Percentiles rank a stretch among this genome's conserved stretches.
Evolutionary conservation across 2,888 invertebrate species (phyloP).

Genomic region (Pollenia angustigena): DNA sequence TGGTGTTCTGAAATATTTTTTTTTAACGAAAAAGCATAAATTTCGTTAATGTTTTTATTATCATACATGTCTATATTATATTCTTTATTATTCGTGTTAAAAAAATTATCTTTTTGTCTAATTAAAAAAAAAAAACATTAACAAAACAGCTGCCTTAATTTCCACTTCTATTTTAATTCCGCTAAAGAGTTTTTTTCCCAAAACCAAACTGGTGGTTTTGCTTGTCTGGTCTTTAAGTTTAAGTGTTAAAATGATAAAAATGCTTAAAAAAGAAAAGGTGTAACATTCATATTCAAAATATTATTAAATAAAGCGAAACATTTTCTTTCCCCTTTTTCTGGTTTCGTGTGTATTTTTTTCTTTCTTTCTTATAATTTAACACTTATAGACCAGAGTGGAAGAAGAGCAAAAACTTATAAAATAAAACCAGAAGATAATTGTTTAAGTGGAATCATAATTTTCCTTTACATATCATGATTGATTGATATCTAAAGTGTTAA

Average conservation of each 20-base stretch:
- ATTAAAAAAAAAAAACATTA: slow-evolving; percentile 27
- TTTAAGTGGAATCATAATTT: slow-evolving; percentile 67
- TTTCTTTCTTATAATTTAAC: slow-evolving; percentile 4
- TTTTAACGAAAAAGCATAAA: neutral
- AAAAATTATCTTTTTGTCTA: neutral
- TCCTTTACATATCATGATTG: slow-evolving; percentile 59
- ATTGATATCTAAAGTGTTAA: slow-evolving; percentile 68
- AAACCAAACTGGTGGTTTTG: slow-evolving; percentile 22
- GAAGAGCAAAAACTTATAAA: neutral
- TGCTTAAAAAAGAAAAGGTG: slow-evolving; percentile 62
- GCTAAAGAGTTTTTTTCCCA: neutral
- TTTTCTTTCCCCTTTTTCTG: slow-evolving; percentile 25
- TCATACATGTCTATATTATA: neutral
- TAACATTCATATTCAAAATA: slow-evolving; percentile 67
- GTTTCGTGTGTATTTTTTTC: neutral
- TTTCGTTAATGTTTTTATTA: neutral
- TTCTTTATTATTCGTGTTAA: neutral
- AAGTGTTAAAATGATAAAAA: slow-evolving; percentile 56
- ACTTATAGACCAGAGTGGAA: slow-evolving; percentile 8
- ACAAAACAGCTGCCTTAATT: slow-evolving; percentile 55
- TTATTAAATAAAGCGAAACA: slow-evolving; percentile 23
- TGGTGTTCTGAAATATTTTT: neutral
- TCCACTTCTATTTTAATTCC: slow-evolving; percentile 4
- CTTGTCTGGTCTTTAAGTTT: slow-evolving; percentile 11
- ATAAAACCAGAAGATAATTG: slow-evolving; percentile 66